These are phyloP conservation scores for Odontothrips loti DNA, from an alignment of 2,888 invertebrate genomes.

Conservation along the genomic window DNA sequence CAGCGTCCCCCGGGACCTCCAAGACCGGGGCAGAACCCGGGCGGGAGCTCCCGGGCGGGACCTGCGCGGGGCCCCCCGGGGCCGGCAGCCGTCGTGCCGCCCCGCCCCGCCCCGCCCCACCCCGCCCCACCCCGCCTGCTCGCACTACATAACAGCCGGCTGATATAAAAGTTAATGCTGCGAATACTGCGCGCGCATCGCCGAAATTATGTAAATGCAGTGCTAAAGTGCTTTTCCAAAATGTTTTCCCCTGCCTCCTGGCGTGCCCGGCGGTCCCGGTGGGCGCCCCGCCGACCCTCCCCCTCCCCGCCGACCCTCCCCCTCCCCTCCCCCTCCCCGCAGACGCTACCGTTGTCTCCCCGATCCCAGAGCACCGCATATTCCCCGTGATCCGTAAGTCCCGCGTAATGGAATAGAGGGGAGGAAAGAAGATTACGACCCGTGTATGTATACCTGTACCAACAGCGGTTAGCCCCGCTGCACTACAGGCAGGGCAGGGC, in stretches of 20 bases:
- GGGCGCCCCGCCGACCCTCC: not conserved
- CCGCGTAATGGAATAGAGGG: not conserved
- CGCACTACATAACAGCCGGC: not conserved
- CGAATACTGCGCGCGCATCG: not conserved
- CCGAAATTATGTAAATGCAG: not conserved
- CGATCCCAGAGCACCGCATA: not conserved
- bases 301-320: not conserved
- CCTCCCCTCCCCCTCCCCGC: not conserved
- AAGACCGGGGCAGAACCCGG: too few relatives aligned
- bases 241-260: not conserved
- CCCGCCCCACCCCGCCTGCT: not conserved
- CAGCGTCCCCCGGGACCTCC: too few relatives aligned
- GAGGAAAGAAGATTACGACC: not conserved
- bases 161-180: not conserved
- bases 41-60: too few relatives aligned
- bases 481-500: too few relatives aligned
- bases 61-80: too few relatives aligned
- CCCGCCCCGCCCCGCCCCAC: not conserved
- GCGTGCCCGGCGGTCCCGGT: not conserved
- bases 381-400: not conserved
- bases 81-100: not conserved
- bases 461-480: too few relatives aligned
- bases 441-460: not conserved
- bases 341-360: not conserved
- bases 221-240: conserved; percentile 6